These are phyloP conservation scores for Tonatia bakeri DNA, from an alignment of 2,113 vertebrate genomes.

Conservation along the genomic window DNA sequence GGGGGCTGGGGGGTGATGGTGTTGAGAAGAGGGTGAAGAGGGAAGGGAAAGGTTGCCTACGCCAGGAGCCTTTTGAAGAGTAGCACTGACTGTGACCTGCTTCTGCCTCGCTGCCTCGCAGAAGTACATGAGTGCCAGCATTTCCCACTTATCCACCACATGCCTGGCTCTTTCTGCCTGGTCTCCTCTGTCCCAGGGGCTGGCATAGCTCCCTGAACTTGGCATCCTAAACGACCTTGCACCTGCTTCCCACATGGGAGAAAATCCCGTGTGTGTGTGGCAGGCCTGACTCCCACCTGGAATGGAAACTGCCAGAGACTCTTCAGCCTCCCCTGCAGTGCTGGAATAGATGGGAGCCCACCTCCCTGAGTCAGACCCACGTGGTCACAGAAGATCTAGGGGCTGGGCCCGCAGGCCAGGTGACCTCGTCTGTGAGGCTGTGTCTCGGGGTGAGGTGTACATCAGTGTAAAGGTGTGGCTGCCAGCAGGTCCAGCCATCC, in stretches of 20 bases:
- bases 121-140: rapidly evolving
- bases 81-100: not conserved
- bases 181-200: not conserved
- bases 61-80: not conserved
- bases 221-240: not conserved
- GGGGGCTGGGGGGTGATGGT: too few relatives aligned
- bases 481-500: not conserved
- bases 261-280: rapidly evolving
- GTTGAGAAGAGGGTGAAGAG: too few relatives aligned
- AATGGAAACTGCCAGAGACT: not conserved
- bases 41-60: not conserved
- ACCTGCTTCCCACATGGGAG: not conserved
- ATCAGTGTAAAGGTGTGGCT: too few relatives aligned
- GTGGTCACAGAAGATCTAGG: too few relatives aligned
- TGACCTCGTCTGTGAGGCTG: rapidly evolving
- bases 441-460: rapidly evolving
- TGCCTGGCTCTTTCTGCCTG: not conserved
- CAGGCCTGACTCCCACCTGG: not conserved
- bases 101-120: not conserved
- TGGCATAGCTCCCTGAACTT: rapidly evolving
- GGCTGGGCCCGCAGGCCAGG: too few relatives aligned
- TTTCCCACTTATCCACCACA: not conserved
- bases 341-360: not conserved
- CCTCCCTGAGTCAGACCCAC: rapidly evolving
- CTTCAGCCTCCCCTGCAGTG: not conserved